These are phyloP conservation scores for Amphimallon solstitiale DNA, from an alignment of 2,888 invertebrate species.

Conservation along the genomic window DNA sequence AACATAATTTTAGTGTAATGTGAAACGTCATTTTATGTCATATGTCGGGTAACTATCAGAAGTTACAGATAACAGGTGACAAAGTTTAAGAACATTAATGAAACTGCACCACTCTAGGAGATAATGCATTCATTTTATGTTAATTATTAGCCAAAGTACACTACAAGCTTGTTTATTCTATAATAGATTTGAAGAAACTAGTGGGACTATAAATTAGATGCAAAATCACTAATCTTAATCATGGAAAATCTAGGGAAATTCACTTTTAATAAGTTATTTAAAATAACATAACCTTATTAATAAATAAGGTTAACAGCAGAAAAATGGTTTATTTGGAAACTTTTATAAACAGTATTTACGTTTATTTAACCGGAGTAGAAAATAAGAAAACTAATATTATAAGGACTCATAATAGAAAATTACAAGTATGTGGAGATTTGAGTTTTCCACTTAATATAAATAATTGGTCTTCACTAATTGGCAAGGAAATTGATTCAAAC, in stretches of 20 bases:
- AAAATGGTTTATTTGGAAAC: conserved; percentile 32
- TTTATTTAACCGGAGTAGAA: conserved; percentile 41
- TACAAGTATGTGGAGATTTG: conserved; percentile 70
- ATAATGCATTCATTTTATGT: too few relatives aligned
- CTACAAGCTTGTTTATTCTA: too few relatives aligned
- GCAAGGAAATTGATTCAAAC: background rate
- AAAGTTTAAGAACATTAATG: background rate
- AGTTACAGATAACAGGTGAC: background rate
- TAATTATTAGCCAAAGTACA: too few relatives aligned
- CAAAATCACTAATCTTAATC: too few relatives aligned
- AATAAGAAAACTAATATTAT: conserved; percentile 56
- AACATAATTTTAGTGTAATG: background rate
- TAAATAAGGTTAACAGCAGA: background rate
- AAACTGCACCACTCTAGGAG: too few relatives aligned
- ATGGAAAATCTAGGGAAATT: too few relatives aligned
- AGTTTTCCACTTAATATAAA: conserved; percentile 70
- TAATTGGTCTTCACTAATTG: conserved; percentile 66
- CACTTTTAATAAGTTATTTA: too few relatives aligned
- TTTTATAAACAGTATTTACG: conserved; percentile 43
- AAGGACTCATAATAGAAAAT: conserved; percentile 70
- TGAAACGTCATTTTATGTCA: conserved; percentile 16
- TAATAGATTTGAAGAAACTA: too few relatives aligned
- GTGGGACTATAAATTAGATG: too few relatives aligned
- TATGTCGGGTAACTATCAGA: too few relatives aligned
- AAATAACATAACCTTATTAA: background rate